phyloP scores from a whole-genome alignment of 1,140 invertebrate genomes.

The Diachasma alloeum region DNA sequence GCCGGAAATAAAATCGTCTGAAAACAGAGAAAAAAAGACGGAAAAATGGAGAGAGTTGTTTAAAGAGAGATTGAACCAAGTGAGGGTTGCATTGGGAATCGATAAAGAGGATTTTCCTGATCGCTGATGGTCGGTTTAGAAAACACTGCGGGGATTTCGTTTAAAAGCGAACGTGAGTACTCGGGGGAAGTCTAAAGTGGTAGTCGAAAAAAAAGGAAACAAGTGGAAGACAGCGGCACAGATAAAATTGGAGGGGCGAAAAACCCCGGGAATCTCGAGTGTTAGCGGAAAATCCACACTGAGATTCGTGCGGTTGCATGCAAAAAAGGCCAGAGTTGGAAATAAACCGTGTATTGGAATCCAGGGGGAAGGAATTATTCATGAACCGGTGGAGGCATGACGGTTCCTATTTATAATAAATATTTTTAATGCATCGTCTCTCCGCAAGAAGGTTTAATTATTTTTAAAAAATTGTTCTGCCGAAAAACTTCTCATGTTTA shows the following conservation, averaged over 20 bases:
- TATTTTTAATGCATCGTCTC: neutral
- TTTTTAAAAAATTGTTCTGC: too few relatives aligned
- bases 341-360: neutral
- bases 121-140: neutral
- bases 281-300: slow-evolving; percentile 20
- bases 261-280: slow-evolving; percentile 2
- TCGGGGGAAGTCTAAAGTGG: slow-evolving; percentile 12
- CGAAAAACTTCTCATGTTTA: too few relatives aligned
- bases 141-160: slow-evolving; percentile 14
- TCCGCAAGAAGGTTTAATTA: too few relatives aligned
- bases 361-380: neutral
- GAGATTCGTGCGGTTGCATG: slow-evolving; percentile 18
- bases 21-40: neutral
- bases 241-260: neutral
- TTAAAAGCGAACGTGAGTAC: slow-evolving; percentile 17
- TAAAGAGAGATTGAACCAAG: neutral
- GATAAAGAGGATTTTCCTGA: slow-evolving; percentile 10
- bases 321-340: neutral
- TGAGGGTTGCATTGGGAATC: neutral
- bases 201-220: neutral
- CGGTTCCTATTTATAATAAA: neutral
- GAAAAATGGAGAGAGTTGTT: neutral
- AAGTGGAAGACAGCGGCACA: slow-evolving; percentile 1
- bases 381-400: neutral
- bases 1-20: neutral